These are phyloP conservation scores for Sylvicola cinctus DNA, from an alignment of 2,888 invertebrate species.

Conservation along the genomic window DNA sequence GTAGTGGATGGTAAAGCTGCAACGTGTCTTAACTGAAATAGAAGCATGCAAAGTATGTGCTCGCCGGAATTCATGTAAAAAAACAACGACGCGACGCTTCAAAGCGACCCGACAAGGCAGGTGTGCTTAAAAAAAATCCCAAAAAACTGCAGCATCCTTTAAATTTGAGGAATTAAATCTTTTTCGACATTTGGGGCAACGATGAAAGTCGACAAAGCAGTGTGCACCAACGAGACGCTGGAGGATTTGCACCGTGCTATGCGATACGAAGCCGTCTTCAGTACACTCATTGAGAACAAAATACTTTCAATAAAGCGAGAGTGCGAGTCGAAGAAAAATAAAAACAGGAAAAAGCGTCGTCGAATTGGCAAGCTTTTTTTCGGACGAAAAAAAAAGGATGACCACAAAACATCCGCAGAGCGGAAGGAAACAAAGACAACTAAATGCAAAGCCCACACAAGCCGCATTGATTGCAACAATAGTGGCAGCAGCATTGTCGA, in stretches of 20 bases:
- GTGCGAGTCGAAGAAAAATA: conserved; percentile 18
- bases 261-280: conserved; percentile 25
- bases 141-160: no score
- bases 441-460: no score
- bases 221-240: conserved; percentile 23
- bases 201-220: conserved; percentile 20
- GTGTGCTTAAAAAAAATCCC: no score
- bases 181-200: conserved; percentile 1
- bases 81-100: no score
- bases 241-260: conserved; percentile 21
- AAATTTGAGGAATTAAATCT: no score
- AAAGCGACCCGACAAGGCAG: no score
- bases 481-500: no score
- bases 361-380: conserved; percentile 3
- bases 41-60: no score
- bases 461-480: no score
- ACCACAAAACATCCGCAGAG: background rate
- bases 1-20: no score
- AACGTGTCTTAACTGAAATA: no score
- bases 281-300: conserved; percentile 23
- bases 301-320: conserved; percentile 24
- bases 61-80: no score
- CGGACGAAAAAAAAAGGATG: background rate
- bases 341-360: conserved; percentile 8
- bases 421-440: background rate